Base-by-base conservation (phyloP, 2,113 vertebrate species). In the Amphiprion percula region DNA sequence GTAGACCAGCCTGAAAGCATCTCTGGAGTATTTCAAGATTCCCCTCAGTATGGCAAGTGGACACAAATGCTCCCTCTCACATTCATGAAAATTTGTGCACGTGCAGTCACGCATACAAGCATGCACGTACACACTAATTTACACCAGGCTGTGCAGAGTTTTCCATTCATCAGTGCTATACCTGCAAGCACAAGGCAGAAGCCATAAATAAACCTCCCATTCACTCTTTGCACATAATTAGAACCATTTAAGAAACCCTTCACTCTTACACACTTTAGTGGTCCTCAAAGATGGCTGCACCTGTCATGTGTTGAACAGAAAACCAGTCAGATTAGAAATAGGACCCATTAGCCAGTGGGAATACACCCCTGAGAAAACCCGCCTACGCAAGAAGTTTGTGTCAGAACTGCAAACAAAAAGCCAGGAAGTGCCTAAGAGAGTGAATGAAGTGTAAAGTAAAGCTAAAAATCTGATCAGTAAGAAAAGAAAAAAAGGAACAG, bases 1-100 rank as follows among this genome's bases (percentile, higher is more conserved):
- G 30, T 49, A 17, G 66, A 50, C 17, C 1, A 5, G 50, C 74
- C 21, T 61, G 10, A 30, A 28, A 59, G 21, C 49, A 17, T 28
- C 52, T 77, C 83, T 88, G 75, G 72, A 55, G 37, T 62, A 30
- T 71, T 79, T 90, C 68, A 87, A 30, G 24, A 77, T 68, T 80
- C 56, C 37, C 72, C 41, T 79, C 30, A 55, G 28, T 41, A 37
- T 24, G 30, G 66, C 68, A 74, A 62, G 16, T 37, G 26, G 59
- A 77, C 77, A 64, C 63, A 77, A 19, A n/a, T 41, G 21, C 21
- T 54, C 4, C 10, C 12, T 52, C 41, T 54, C 0, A 0, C 21
- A 63, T 53, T 80, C 37, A 65, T 15, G 19, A 5, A 64, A 47
- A 62, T 28, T 47, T 3, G 15, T 44, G 37, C 68, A 69, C 46